A percentile compares a stretch with the other conserved stretches of the same genome.
These are phyloP conservation scores for Volucella zonaria DNA, from an alignment of 2,888 invertebrate genomes.

Conservation along the genomic window DNA sequence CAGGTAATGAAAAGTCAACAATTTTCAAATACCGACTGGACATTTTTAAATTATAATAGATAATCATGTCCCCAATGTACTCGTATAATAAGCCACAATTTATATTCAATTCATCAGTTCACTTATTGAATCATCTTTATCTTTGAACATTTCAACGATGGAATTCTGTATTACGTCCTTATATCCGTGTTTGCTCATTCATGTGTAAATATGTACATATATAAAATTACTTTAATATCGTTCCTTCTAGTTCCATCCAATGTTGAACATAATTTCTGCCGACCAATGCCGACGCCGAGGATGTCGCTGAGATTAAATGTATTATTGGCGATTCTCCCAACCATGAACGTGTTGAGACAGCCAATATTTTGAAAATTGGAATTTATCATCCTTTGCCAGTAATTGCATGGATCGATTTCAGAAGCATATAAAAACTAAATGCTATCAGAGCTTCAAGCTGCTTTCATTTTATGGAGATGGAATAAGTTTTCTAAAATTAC, in stretches of 20 bases:
- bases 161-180: neutral
- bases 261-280: slow-evolving; percentile 24
- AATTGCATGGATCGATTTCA: too few species aligned
- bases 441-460: too few species aligned
- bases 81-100: neutral
- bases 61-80: too few species aligned
- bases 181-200: neutral
- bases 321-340: neutral
- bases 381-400: neutral
- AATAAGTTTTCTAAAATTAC: too few species aligned
- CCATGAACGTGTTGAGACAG: neutral
- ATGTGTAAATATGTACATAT: neutral
- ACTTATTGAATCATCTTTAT: neutral
- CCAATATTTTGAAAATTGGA: too few species aligned
- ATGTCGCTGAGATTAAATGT: slow-evolving; percentile 36
- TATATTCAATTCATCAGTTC: slow-evolving; percentile 18
- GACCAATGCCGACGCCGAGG: neutral
- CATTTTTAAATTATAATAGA: too few species aligned
- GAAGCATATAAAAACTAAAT: too few species aligned
- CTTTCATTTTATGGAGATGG: too few species aligned
- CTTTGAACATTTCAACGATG: neutral
- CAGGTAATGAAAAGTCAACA: too few species aligned
- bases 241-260: neutral
- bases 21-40: too few species aligned
- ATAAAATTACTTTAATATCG: slow-evolving; percentile 26